Base-by-base conservation (phyloP, 2,113 vertebrate genomes). In the Mixornis gularis region DNA sequence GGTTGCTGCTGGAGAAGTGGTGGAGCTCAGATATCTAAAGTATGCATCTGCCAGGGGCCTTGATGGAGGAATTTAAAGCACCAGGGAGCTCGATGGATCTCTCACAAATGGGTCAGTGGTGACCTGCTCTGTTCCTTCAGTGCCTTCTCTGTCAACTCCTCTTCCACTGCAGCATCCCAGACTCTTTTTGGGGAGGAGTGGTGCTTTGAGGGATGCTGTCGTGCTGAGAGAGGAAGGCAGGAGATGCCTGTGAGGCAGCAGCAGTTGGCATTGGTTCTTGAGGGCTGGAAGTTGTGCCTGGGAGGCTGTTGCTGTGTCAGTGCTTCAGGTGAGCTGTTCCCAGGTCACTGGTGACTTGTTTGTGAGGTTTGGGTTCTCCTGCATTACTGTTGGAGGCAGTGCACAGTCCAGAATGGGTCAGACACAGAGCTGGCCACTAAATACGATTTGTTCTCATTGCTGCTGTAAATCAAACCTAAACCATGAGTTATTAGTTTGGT, bases 331-430 rank as follows among this genome's bases (percentile, higher is more conserved):
- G 81, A 90, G 79, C 73, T 48, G n/a, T 63, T 87, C 52, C 5
- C n/a, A 40, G 30, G 9, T 68, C 74, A 2, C 51, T 5, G 8
- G 19, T 20, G 53, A 36, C 34, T 43, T 9, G 13, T 64, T 12
- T 26, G 51, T 40, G 68, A 41, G 87, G 34, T 27, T 60, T 52
- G 43, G n/a, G 1, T 69, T 74, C 34, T 68, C 27, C 52, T 46
- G 36, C 0, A 0, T 17, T 18, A 0, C 49, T n/a, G 21, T 3
- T 53, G 34, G 70, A 48, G 38, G 26, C 10, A 17, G 16, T 14
- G 41, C 44, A 10, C 29, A 7, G 43, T 6, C 3, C 4, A 36
- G 58, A 41, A 21, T 2, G 55, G 58, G 32, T 36, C 2, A 6
- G 74, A 36, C 1, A 1, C 49, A 17, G 25, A 53, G 36, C 65